Evolutionary conservation across 2,113 vertebrate species (phyloP).

Genomic region (Ivindomyrus marchei): DNA sequence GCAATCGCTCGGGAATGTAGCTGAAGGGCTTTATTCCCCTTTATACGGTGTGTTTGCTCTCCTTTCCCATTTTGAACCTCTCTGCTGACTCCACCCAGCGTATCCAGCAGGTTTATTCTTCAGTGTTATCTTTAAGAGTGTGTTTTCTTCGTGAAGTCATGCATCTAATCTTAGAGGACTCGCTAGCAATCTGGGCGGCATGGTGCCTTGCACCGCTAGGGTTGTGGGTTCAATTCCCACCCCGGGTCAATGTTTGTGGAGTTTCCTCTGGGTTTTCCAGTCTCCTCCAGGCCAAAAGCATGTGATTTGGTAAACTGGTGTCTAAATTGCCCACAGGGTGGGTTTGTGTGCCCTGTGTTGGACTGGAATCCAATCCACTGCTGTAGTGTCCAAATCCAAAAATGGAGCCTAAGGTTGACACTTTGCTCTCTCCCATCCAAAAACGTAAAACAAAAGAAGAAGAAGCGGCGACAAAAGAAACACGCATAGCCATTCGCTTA

Average conservation of each 20-base stretch:
- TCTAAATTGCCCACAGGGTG: conserved; percentile 31
- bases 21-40: neutral
- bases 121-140: neutral
- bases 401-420: too few species aligned
- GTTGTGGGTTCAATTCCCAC: too few species aligned
- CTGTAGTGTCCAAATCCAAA: too few species aligned
- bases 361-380: neutral
- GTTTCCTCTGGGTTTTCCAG: neutral
- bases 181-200: neutral
- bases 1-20: neutral
- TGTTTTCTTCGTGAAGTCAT: neutral
- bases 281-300: conserved; percentile 23
- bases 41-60: neutral
- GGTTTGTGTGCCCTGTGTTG: neutral
- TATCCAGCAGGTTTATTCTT: neutral
- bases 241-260: neutral
- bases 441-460: too few species aligned
- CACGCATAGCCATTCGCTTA: too few species aligned
- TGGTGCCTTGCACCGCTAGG: neutral
- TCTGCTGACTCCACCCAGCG: neutral
- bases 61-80: neutral
- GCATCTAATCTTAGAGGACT: neutral
- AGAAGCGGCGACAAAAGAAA: too few species aligned
- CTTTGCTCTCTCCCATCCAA: too few species aligned
- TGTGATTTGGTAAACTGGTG: conserved; percentile 33